These are phyloP conservation scores for Steatocranus sp. DNA, from an alignment of 2,797 vertebrate genomes.

Conservation along the genomic window DNA sequence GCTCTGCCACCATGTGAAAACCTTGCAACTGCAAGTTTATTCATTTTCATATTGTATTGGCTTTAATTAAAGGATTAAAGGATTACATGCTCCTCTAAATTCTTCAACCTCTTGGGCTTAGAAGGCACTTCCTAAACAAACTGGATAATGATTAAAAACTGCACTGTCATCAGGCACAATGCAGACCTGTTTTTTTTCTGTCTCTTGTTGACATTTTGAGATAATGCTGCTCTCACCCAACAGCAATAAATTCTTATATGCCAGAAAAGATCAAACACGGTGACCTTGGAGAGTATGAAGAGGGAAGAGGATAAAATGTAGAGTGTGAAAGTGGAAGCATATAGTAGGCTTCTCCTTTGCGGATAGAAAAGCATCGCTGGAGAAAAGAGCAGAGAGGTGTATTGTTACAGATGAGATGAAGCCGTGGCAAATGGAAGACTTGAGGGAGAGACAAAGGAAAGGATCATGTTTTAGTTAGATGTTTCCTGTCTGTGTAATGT, in stretches of 20 bases:
- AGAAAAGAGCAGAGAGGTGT: slow-evolving; percentile 19
- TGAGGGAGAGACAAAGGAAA: slow-evolving; percentile 15
- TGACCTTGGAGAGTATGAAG: slow-evolving; percentile 12
- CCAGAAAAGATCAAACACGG: slow-evolving; percentile 9
- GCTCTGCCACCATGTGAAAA: not conserved
- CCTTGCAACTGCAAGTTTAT: slow-evolving; percentile 19
- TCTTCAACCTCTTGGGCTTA: slow-evolving; percentile 33
- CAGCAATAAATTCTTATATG: not conserved
- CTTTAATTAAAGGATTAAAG: slow-evolving; percentile 69
- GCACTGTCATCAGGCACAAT: slow-evolving; percentile 35
- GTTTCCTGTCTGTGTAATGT: not conserved
- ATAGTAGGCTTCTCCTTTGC: not conserved
- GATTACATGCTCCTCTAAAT: slow-evolving; percentile 54
- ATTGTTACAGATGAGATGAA: slow-evolving; percentile 39
- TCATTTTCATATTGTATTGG: slow-evolving; percentile 42
- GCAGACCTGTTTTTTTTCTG: not conserved
- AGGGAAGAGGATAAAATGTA: not conserved
- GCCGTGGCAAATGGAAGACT: not conserved
- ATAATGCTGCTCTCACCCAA: slow-evolving; percentile 10
- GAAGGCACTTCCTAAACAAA: slow-evolving; percentile 16
- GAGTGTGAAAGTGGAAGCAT: not conserved
- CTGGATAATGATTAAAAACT: slow-evolving; percentile 26
- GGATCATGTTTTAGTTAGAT: slow-evolving; percentile 18
- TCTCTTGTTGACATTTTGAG: slow-evolving; percentile 32
- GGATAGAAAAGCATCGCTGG: not conserved